Conservation (phyloP, 2,113 vertebrate species). For the Nothoprocta perdicaria region DNA sequence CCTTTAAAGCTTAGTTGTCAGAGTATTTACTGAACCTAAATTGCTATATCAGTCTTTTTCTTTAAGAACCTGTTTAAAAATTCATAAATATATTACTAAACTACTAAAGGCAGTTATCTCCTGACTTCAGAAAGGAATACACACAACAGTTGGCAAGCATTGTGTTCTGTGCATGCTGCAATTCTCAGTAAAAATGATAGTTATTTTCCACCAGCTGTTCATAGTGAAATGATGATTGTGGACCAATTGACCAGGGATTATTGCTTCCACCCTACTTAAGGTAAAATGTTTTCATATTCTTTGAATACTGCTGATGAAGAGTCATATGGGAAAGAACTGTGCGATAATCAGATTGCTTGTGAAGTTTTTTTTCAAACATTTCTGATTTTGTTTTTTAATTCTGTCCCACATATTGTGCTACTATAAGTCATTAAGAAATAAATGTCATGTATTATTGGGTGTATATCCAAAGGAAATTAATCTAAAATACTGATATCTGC, state of each 20-base stretch:
- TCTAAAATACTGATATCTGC: neutral
- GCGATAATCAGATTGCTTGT: neutral
- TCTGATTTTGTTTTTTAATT: neutral
- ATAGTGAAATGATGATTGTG: slow-evolving; percentile 26
- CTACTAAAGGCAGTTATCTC: neutral
- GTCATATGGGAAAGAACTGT: neutral
- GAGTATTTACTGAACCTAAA: neutral
- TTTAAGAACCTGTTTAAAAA: neutral
- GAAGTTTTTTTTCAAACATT: neutral
- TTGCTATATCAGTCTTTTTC: neutral
- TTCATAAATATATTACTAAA: neutral
- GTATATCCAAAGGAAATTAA: neutral
- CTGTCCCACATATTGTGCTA: neutral
- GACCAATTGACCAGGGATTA: slow-evolving; percentile 57
- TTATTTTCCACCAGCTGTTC: slow-evolving; percentile 69
- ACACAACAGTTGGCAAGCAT: slow-evolving; percentile 39
- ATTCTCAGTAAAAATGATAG: slow-evolving; percentile 28
- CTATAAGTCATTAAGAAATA: neutral
- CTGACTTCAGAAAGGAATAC: slow-evolving; percentile 5
- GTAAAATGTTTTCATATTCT: slow-evolving; percentile 55
- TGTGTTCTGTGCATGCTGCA: neutral
- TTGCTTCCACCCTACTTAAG: slow-evolving; percentile 51
- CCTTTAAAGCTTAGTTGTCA: neutral
- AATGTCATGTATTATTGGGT: accelerated
- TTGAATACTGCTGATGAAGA: slow-evolving; percentile 40